These are phyloP conservation scores for Orientallactaga sibirica DNA, from an alignment of 2,797 vertebrate genomes.

Conservation along the genomic window DNA sequence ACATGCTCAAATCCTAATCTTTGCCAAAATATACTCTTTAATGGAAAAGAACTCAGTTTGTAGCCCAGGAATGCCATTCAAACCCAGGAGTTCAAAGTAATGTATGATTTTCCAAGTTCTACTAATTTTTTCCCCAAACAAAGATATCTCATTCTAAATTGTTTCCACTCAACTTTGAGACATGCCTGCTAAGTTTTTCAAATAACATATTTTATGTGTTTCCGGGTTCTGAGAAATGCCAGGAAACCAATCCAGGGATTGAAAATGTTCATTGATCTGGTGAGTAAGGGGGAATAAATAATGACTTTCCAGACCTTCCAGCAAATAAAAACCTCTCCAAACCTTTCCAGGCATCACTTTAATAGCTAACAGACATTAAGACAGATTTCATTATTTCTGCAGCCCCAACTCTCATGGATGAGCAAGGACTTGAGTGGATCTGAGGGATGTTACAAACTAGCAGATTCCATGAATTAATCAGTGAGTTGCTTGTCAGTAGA, in stretches of 20 bases:
- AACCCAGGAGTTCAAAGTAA: slow-evolving; percentile 83
- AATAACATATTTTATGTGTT: slow-evolving; percentile 85
- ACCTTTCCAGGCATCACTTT: slow-evolving; percentile 78
- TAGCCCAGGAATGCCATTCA: slow-evolving; percentile 74
- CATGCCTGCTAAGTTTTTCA: slow-evolving; percentile 79
- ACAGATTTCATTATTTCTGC: slow-evolving; percentile 77
- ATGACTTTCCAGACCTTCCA: slow-evolving; percentile 81
- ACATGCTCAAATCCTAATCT: slow-evolving; percentile 13
- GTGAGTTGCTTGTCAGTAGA: not conserved
- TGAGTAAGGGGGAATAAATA: slow-evolving; percentile 80
- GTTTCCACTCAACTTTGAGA: slow-evolving; percentile 86
- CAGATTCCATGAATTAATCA: no score
- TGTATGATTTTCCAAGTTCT: slow-evolving; percentile 84
- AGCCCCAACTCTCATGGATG: slow-evolving; percentile 62
- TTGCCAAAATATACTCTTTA: not conserved
- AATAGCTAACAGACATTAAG: slow-evolving; percentile 74
- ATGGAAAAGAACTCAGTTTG: slow-evolving; percentile 45
- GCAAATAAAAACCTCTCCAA: slow-evolving; percentile 75
- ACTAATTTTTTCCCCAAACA: slow-evolving; percentile 84
- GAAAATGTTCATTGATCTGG: slow-evolving; percentile 82
- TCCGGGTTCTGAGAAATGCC: slow-evolving; percentile 84
- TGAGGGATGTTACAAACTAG: not conserved
- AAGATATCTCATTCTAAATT: slow-evolving; percentile 83
- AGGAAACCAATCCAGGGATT: slow-evolving; percentile 84
- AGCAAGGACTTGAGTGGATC: slow-evolving; percentile 66